A percentile compares a stretch with the other conserved stretches of the same genome.
phyloP scores from a whole-genome alignment of 2,113 vertebrate genomes.

The Sialia sialis region DNA sequence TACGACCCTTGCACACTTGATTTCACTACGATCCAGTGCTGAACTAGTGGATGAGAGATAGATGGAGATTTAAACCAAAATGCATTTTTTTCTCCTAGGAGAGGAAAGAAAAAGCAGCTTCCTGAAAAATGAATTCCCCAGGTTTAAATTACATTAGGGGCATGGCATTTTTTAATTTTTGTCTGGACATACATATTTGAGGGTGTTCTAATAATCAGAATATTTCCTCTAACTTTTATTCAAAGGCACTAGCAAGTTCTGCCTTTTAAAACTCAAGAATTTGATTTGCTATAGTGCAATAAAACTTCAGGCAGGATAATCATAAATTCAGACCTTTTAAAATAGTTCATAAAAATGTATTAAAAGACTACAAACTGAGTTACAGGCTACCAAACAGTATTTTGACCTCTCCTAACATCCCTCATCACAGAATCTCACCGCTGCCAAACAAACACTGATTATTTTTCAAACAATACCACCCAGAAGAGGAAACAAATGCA shows the following conservation, averaged over 20 bases:
- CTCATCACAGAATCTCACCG: not conserved
- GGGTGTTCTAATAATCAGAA: not conserved
- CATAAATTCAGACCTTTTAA: not conserved
- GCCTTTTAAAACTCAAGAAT: not conserved
- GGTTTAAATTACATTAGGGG: not conserved
- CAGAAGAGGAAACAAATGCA: not conserved
- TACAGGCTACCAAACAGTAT: not conserved
- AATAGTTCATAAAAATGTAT: not conserved
- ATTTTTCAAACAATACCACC: not conserved
- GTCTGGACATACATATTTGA: not conserved
- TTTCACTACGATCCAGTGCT: not conserved
- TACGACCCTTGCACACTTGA: not conserved
- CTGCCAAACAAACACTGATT: not conserved
- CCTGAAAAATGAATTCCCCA: not conserved
- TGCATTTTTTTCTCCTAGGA: not conserved
- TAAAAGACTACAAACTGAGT: not conserved
- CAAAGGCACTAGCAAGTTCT: not conserved
- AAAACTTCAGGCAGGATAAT: constrained; percentile 5
- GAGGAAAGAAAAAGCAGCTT: not conserved
- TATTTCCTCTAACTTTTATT: not conserved
- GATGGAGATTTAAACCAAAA: not conserved
- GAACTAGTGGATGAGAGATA: not conserved
- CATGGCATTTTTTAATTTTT: not conserved
- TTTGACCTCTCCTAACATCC: not conserved
- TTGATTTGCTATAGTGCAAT: not conserved